A percentile compares a stretch with the other conserved stretches of the same genome.
phyloP scores from a whole-genome alignment of 1,140 invertebrate species.

The Anastrepha obliqua region DNA sequence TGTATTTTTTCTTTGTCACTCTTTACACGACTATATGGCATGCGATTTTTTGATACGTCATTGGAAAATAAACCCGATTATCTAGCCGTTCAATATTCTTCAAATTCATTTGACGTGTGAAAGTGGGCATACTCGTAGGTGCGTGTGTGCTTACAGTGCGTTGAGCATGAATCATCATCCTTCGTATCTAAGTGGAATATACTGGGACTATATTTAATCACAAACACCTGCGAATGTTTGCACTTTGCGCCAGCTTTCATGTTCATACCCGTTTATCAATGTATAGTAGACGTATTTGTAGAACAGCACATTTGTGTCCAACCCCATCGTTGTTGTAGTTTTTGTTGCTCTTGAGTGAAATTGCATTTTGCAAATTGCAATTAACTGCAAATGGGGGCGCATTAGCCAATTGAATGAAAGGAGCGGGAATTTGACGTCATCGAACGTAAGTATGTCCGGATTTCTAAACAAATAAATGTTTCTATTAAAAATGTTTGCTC shows the following conservation, averaged over 20 bases:
- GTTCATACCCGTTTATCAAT: neutral
- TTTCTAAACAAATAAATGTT: no score
- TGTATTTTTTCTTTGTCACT: no score
- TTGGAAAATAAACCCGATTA: no score
- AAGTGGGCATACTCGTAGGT: no score
- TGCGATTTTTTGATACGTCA: no score
- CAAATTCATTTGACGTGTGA: no score
- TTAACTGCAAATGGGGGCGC: neutral
- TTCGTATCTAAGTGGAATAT: neutral
- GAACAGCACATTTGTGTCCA: neutral
- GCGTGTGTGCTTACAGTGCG: neutral
- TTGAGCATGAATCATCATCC: neutral
- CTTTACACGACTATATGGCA: no score
- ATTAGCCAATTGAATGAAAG: constrained; percentile 5
- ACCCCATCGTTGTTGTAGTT: constrained; percentile 1
- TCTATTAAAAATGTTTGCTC: no score
- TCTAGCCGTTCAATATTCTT: no score
- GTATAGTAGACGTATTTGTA: neutral
- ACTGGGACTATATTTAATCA: constrained; percentile 23
- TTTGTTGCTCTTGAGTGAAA: constrained; percentile 21
- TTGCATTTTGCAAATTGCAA: neutral
- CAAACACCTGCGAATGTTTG: constrained; percentile 48
- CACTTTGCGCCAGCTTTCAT: constrained; percentile 12
- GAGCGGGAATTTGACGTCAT: neutral
- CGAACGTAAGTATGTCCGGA: neutral